Conservation (phyloP, 2,797 vertebrate genomes). For the Gymnodraco acuticeps region DNA sequence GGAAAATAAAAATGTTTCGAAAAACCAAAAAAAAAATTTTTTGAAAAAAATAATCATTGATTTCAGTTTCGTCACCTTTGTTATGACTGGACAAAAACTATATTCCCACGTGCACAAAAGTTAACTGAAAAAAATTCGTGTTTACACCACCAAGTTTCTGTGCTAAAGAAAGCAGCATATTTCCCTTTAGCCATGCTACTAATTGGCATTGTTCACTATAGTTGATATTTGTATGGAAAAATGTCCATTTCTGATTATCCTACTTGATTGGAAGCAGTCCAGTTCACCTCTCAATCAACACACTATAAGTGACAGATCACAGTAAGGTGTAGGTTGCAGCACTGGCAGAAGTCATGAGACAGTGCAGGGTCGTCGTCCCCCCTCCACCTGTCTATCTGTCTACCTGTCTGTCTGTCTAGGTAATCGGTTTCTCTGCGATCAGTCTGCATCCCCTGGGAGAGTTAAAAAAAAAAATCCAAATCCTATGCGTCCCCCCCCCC, state of each 20-base stretch:
- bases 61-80: background rate
- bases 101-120: conserved; percentile 12
- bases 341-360: conserved; percentile 1
- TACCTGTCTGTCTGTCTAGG: conserved; percentile 32
- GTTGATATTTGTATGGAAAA: background rate
- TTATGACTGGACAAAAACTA: conserved; percentile 4
- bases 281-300: background rate
- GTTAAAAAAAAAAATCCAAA: conserved; percentile 15
- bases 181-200: background rate
- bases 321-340: background rate
- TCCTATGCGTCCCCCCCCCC: conserved; percentile 1
- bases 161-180: background rate
- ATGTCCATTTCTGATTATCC: background rate
- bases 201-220: background rate
- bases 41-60: too few relatives aligned
- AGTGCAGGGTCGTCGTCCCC: conserved; percentile 1
- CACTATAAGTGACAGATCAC: background rate
- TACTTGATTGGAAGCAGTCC: background rate
- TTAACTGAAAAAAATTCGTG: background rate
- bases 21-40: background rate
- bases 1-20: background rate
- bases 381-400: background rate
- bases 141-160: conserved; percentile 9
- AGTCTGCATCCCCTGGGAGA: conserved; percentile 68
- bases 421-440: conserved; percentile 82